These are phyloP conservation scores for Pheosia tremula DNA, from an alignment of 2,888 invertebrate species.

Conservation along the genomic window DNA sequence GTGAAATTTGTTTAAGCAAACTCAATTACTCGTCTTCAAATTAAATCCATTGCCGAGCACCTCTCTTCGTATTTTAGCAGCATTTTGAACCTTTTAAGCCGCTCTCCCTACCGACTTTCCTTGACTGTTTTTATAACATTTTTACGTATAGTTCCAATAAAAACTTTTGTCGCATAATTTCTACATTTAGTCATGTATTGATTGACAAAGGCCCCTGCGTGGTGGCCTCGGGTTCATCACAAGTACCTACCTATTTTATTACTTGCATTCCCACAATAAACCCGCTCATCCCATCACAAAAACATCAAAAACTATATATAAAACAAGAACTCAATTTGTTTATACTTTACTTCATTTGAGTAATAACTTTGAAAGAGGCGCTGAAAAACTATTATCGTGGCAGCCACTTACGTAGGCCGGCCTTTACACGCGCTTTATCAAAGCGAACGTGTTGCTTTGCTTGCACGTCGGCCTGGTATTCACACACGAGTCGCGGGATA, in stretches of 20 bases:
- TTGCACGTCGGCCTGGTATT: conserved; percentile 12
- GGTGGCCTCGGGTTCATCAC: too few relatives aligned
- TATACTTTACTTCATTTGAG: conserved; percentile 12
- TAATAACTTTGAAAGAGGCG: conserved; percentile 12
- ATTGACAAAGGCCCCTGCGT: too few relatives aligned
- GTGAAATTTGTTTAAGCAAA: neutral
- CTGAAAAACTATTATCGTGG: conserved; percentile 29
- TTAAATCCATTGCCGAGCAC: too few relatives aligned
- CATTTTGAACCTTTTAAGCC: too few relatives aligned
- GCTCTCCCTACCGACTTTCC: too few relatives aligned
- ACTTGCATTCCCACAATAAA: neutral
- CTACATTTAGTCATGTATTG: too few relatives aligned
- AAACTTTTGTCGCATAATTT: too few relatives aligned
- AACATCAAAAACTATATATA: neutral
- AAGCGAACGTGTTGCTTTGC: conserved; percentile 12
- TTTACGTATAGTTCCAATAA: too few relatives aligned
- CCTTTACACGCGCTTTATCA: conserved; percentile 42
- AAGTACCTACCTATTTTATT: too few relatives aligned
- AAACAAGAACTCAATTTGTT: conserved; percentile 18
- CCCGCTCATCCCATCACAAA: neutral
- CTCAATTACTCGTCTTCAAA: neutral
- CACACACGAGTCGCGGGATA: conserved; percentile 14
- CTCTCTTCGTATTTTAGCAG: too few relatives aligned
- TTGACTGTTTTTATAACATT: too few relatives aligned
- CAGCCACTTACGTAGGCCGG: conserved; percentile 29